Evolutionary conservation across 2,888 invertebrate genomes (phyloP).

Genomic region (Agrilus mali): DNA sequence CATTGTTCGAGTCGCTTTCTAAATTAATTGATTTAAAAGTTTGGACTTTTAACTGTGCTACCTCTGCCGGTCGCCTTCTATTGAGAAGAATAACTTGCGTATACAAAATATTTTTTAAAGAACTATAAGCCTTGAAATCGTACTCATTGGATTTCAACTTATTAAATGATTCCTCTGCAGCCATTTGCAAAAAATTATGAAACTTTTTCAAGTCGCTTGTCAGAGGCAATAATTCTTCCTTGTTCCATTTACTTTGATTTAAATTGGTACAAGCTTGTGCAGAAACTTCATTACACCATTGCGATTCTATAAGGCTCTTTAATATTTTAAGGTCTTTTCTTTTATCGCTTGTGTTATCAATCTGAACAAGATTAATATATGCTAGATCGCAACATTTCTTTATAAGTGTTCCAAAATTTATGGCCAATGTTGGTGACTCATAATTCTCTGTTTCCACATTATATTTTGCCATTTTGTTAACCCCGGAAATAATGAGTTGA

Average conservation of each 20-base stretch:
- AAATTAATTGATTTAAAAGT: conserved; percentile 7
- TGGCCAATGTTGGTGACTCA: conserved; percentile 17
- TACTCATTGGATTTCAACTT: background rate
- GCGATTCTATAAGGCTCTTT: conserved; percentile 15
- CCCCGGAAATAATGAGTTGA: conserved; percentile 10
- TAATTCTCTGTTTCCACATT: conserved; percentile 13
- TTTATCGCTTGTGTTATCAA: conserved; percentile 7
- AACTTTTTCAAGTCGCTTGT: conserved; percentile 14
- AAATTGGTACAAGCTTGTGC: conserved; percentile 16
- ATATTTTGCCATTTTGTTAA: conserved; percentile 14
- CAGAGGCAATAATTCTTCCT: conserved; percentile 15
- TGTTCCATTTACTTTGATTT: conserved; percentile 17
- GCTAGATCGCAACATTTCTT: conserved; percentile 18
- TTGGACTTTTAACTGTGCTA: conserved; percentile 4
- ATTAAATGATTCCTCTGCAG: conserved; percentile 2
- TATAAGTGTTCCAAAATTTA: conserved; percentile 17
- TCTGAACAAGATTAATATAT: conserved; percentile 13
- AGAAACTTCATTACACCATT: conserved; percentile 17
- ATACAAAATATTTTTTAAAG: conserved; percentile 13
- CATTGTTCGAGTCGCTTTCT: conserved; percentile 1
- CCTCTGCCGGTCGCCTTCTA: conserved; percentile 13
- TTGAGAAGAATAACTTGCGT: conserved; percentile 13
- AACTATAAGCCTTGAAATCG: conserved; percentile 8
- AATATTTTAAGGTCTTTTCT: conserved; percentile 15
- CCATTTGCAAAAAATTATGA: conserved; percentile 9